Conservation (phyloP, 2,888 invertebrate genomes). For the Ennomos quercinarius region DNA sequence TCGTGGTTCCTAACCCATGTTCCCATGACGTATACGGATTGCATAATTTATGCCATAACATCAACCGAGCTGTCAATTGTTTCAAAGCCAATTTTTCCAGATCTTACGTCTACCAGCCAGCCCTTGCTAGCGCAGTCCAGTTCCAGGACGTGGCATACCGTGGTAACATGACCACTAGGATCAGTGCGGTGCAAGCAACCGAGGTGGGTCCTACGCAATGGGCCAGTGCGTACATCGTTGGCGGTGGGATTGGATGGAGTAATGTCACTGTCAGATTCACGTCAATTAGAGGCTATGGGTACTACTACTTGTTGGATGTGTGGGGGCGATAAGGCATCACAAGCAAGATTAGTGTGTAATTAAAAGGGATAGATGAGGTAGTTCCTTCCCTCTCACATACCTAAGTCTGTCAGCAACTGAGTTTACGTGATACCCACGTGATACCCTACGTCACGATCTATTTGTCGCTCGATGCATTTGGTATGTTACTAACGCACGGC, state of each 20-base stretch:
- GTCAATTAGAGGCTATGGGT: slow-evolving; percentile 63
- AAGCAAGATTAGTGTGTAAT: too few relatives aligned
- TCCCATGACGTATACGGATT: too few relatives aligned
- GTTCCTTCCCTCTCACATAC: too few relatives aligned
- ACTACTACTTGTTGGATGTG: slow-evolving; percentile 64
- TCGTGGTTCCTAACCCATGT: too few relatives aligned
- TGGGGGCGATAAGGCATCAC: slow-evolving; percentile 57
- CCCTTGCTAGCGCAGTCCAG: slow-evolving; percentile 58
- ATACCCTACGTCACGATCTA: too few relatives aligned
- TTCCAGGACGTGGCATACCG: slow-evolving; percentile 64
- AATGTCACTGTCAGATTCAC: slow-evolving; percentile 63
- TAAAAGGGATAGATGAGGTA: too few relatives aligned
- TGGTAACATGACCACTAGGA: slow-evolving; percentile 56
- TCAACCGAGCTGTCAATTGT: too few relatives aligned
- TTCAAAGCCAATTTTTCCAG: slow-evolving; percentile 41
- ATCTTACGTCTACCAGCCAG: slow-evolving; percentile 49
- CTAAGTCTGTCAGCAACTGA: too few relatives aligned
- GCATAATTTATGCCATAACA: too few relatives aligned
- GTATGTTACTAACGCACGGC: too few relatives aligned
- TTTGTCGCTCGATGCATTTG: too few relatives aligned
- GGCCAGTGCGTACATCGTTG: slow-evolving; percentile 52
- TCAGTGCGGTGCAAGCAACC: slow-evolving; percentile 57
- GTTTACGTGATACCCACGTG: too few relatives aligned
- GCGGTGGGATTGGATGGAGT: slow-evolving; percentile 56
- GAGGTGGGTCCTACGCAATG: slow-evolving; percentile 67